Conservation (phyloP, 2,113 vertebrate genomes). For the Cyphomyrus discorhynchus region DNA sequence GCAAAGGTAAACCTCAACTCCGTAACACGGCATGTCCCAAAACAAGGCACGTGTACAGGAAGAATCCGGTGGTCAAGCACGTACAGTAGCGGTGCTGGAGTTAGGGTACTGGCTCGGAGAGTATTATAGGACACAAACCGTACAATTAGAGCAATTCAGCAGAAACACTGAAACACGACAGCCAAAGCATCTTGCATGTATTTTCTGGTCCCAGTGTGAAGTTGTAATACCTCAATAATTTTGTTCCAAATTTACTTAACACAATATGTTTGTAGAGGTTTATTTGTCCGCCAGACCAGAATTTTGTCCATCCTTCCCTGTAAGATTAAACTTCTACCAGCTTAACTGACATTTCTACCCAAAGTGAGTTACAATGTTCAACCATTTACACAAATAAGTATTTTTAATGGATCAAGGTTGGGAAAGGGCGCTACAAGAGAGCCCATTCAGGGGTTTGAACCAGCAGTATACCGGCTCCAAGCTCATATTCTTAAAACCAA, state of each 20-base stretch:
- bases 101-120: background rate
- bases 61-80: background rate
- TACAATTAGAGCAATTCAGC: background rate
- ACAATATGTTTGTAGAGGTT: background rate
- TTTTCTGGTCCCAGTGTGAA: background rate
- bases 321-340: background rate
- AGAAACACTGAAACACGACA: background rate
- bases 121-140: background rate
- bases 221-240: background rate
- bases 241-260: background rate
- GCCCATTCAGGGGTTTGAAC: background rate
- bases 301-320: background rate
- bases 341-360: background rate
- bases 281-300: background rate
- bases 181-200: background rate
- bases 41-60: background rate
- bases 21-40: background rate
- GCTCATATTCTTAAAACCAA: background rate
- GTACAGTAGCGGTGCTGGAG: background rate
- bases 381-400: background rate
- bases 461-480: background rate
- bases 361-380: background rate
- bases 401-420: background rate
- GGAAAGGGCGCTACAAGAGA: background rate
- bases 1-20: constrained; percentile 74